Evolutionary conservation across 2,113 vertebrate genomes (phyloP).

Genomic region (Sebastes schlegelii): DNA sequence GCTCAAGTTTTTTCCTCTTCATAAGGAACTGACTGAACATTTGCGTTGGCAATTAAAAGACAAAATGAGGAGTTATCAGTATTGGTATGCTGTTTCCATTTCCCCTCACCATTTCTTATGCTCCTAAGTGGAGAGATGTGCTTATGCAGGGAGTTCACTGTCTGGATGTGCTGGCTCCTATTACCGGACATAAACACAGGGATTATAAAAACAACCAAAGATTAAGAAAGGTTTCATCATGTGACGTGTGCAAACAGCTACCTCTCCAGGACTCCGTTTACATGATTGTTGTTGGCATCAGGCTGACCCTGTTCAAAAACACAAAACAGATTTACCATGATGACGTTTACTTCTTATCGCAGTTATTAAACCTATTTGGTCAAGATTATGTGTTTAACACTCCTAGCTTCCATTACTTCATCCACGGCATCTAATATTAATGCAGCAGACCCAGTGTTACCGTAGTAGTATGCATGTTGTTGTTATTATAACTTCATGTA

Average conservation of each 20-base stretch:
- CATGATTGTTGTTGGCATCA: slow-evolving; percentile 54
- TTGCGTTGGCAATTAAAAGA: neutral
- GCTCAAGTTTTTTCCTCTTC: neutral
- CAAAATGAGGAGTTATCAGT: neutral
- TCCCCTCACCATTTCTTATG: slow-evolving; percentile 44
- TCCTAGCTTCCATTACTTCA: no score
- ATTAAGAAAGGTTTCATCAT: neutral
- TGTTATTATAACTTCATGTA: neutral
- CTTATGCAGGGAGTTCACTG: neutral
- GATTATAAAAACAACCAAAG: neutral
- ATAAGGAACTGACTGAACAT: neutral
- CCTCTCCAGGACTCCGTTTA: slow-evolving; percentile 42
- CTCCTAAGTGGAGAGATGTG: neutral
- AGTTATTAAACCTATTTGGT: neutral
- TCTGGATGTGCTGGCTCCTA: slow-evolving; percentile 32
- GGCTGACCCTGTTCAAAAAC: slow-evolving; percentile 48
- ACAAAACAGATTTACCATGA: neutral
- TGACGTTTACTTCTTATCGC: neutral
- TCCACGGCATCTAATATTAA: no score
- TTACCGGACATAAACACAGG: slow-evolving; percentile 14
- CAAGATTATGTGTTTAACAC: neutral
- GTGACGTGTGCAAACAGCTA: slow-evolving; percentile 19
- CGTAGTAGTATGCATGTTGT: no score
- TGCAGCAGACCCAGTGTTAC: no score
- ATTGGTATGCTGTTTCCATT: neutral